Base-by-base conservation (phyloP, 1,140 invertebrate species). In the Berghia stephanieae region DNA sequence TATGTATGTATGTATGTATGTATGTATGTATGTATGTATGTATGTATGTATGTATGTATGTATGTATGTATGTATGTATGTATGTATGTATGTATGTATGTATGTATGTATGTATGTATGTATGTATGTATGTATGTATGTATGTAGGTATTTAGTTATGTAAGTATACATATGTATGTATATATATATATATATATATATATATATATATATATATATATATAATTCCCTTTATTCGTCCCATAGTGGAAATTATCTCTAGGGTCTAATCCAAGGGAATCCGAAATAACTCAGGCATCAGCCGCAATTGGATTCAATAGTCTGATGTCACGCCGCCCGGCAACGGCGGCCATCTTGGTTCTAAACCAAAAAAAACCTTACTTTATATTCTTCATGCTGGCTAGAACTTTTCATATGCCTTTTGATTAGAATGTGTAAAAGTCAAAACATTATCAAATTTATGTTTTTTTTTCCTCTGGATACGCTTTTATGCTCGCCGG, bases 171-270 rank as follows among this genome's bases (percentile, higher is more conserved):
- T 52, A 67, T 57, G 49, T 40, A 67, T 55, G 57, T 68, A 27
- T 49, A 68, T 77, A 55, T 76, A 68, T 77, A 55, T 69, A 68
- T 77, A 40, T 69, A 68, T 69, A 40, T 69, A 68, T 77, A 40
- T 69, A 68, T 77, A 36, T 52, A 73, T 60, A 60, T 60, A 60
- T 60, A 60, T 60, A 60, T 60, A 60, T 60, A 27, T 16, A 16
- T 27, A 27, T 60, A 16, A 10, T 27, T 8, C n/a, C n/a, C n/a
- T n/a, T n/a, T n/a, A n/a, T n/a, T n/a, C n/a, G n/a, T n/a, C n/a
- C n/a, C n/a, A n/a, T n/a, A n/a, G n/a, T n/a, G 57, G 8, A 27
- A 27, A 27, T 21, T 27, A 16, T 8, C 57, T 8, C 24, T 60
- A 60, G 8, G 10, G 8, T 6, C 31, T 21, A 16, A 60, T 27